Evolutionary conservation across 2,113 vertebrate species (phyloP).

Genomic region (Helogale parvula): DNA sequence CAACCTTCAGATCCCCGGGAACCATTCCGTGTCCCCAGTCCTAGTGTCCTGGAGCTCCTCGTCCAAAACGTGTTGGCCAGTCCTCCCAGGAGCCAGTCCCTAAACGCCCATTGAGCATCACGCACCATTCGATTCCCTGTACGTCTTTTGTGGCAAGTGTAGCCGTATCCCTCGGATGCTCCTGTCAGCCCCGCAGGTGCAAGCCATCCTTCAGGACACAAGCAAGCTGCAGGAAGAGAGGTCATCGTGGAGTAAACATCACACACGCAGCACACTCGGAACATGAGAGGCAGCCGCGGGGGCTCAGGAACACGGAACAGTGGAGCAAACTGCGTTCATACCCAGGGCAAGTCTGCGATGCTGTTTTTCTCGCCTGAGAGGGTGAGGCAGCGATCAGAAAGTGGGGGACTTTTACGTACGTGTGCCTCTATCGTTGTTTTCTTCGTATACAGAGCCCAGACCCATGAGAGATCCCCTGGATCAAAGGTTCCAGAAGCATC

Average conservation of each 20-base stretch:
- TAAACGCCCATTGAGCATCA: background rate
- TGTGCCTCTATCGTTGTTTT: background rate
- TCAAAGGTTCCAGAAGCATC: background rate
- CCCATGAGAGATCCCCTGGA: background rate
- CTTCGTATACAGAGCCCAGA: background rate
- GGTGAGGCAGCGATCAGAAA: background rate
- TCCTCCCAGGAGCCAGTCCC: background rate
- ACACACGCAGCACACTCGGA: background rate
- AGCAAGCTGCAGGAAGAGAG: background rate
- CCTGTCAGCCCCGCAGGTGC: background rate
- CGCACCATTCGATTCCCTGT: too few relatives aligned
- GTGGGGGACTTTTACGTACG: background rate
- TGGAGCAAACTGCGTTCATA: background rate
- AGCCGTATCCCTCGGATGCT: background rate
- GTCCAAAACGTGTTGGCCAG: background rate
- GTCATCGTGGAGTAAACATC: background rate
- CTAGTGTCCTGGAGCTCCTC: background rate
- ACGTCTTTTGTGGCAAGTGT: background rate
- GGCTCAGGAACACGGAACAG: background rate
- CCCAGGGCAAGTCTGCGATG: background rate
- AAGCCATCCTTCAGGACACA: background rate
- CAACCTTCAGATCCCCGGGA: background rate
- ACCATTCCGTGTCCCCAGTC: background rate
- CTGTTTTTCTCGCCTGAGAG: background rate
- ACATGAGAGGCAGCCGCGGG: background rate